These are phyloP conservation scores for Carcinoscorpius rotundicauda DNA, from an alignment of 1,140 invertebrate genomes.

Conservation along the genomic window DNA sequence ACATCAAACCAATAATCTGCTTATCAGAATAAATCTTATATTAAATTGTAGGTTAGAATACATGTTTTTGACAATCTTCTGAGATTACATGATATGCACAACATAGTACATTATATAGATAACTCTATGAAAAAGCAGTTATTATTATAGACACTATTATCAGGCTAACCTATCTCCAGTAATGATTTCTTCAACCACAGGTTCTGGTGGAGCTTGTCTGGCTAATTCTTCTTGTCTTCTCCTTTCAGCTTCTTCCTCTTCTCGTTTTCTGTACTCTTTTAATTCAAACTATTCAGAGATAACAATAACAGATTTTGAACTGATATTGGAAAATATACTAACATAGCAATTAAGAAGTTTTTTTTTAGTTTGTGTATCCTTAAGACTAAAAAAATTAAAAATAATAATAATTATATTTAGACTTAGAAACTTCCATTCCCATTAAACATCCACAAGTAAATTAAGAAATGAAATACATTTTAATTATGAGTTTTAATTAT, in stretches of 20 bases:
- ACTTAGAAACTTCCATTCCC: too few relatives aligned
- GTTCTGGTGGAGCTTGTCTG: conserved; percentile 48
- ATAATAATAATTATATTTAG: neutral
- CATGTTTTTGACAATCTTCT: neutral
- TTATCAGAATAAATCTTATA: too few relatives aligned
- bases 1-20: too few relatives aligned
- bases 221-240: conserved; percentile 51
- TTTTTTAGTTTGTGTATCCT: neutral
- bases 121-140: too few relatives aligned
- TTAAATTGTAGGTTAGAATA: neutral
- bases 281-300: conserved; percentile 77
- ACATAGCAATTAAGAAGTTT: neutral
- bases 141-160: neutral
- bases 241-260: conserved; percentile 43
- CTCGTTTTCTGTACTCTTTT: conserved; percentile 77
- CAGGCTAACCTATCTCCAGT: conserved; percentile 38
- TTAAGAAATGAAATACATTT: too few relatives aligned
- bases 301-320: conserved; percentile 2
- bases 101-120: neutral
- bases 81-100: neutral
- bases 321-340: neutral
- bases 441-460: too few relatives aligned
- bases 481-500: too few relatives aligned
- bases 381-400: conserved; percentile 3
- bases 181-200: conserved; percentile 43